Base-by-base conservation (phyloP, 2,888 invertebrate species). In the Byasa hedistus region DNA sequence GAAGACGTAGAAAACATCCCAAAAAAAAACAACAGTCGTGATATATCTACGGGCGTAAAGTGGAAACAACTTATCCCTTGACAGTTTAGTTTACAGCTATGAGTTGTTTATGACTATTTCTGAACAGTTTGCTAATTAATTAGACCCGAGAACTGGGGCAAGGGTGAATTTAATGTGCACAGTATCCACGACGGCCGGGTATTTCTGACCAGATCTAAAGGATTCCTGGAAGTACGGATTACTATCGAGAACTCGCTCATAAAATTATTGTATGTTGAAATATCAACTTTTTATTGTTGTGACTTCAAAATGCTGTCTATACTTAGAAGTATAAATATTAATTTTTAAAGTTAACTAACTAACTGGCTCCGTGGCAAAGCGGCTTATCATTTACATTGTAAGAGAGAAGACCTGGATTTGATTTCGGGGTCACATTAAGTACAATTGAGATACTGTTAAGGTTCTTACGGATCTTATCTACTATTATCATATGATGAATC, bases 41-140 rank as follows among this genome's bases (percentile, higher is more conserved):
- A 7, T 27, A 27, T 27, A 8, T 27, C 4, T 27, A 27, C 8
- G 8, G 4, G 7, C 32, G 32, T 32, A 32, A 32, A 32, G 32
- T 32, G 32, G 1, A 32, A 32, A 32, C 32, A 32, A 32, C 32
- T 32, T 32, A 32, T 32, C 19, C 48, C n/a, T n/a, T 48, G 48
- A 48, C 48, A n/a, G 32, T 36, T 7, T 36, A 57, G 57, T 32
- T 52, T n/a, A 48, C 24, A 8, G 10, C 10, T 23, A 44, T 54
- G 44, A 59, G 21, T 44, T 59, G 44, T 59, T 65, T 59, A 55
- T 48, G 65, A n/a, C 44, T 55, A 55, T 59, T 60, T 60, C 55
- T 21, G 54, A 39, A 59, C 60, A 55, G 60, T 44, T 54, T 59
- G 64, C 59, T 56, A 56, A 60, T 36, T 65, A 65, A 65, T 65